Evolutionary conservation across 2,888 invertebrate genomes (phyloP).

Genomic region (Willowsia nigromaculata): DNA sequence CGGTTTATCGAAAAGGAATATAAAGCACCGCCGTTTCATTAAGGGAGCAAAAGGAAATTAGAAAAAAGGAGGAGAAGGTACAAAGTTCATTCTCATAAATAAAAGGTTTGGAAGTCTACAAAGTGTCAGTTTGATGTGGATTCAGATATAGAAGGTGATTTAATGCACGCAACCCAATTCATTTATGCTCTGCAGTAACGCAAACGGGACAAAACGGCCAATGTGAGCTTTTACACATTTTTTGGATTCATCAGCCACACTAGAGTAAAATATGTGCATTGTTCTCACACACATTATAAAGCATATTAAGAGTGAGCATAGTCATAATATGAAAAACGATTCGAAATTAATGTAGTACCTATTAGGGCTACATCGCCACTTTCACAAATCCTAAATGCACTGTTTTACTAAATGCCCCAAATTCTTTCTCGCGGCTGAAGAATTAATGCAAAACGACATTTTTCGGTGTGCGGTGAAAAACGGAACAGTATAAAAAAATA

Average conservation of each 20-base stretch:
- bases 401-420: not conserved
- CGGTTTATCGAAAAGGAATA: not conserved
- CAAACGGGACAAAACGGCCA: not conserved
- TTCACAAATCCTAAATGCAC: conserved; percentile 1
- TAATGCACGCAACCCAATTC: conserved; percentile 43
- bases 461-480: not conserved
- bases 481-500: conserved; percentile 36
- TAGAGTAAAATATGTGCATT: not conserved
- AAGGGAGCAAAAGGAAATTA: not conserved
- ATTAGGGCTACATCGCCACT: not conserved
- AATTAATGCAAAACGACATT: conserved; percentile 9
- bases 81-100: conserved; percentile 43
- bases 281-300: too few relatives aligned
- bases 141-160: conserved; percentile 53
- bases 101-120: conserved; percentile 17
- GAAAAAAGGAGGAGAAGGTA: not conserved
- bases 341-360: not conserved
- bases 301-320: too few relatives aligned
- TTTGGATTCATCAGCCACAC: not conserved
- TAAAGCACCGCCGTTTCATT: not conserved
- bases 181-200: not conserved
- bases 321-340: not conserved
- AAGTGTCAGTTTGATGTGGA: conserved; percentile 33
- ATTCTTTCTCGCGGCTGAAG: not conserved
- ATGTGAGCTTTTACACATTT: not conserved